Evolutionary conservation across 2,113 vertebrate species (phyloP).

Genomic region (Strigops habroptila): DNA sequence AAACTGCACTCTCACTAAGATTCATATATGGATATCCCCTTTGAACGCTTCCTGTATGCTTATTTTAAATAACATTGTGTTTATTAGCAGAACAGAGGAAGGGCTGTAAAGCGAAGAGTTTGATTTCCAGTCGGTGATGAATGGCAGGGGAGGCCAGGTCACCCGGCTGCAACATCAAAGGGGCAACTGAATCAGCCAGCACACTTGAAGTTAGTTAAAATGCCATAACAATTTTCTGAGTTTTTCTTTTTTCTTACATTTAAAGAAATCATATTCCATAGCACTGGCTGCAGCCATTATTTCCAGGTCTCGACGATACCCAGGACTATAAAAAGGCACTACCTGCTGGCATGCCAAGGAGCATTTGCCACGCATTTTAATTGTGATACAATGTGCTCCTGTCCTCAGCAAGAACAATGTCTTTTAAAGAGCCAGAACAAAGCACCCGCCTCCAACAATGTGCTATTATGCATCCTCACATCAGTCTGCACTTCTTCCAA

Average conservation of each 20-base stretch:
- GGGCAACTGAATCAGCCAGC: constrained; percentile 37
- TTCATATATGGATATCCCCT: constrained; percentile 43
- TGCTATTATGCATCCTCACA: rapidly evolving
- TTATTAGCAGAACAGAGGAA: constrained; percentile 58
- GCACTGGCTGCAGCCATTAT: constrained; percentile 23
- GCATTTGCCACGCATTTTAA: neutral
- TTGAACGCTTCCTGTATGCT: constrained; percentile 30
- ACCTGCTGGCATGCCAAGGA: neutral
- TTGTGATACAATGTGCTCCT: neutral
- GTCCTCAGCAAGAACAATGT: neutral
- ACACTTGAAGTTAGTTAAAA: constrained; percentile 65
- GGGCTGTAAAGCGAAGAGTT: constrained; percentile 36
- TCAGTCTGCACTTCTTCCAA: neutral
- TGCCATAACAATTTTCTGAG: constrained; percentile 35
- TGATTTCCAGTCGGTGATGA: constrained; percentile 58
- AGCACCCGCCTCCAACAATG: neutral
- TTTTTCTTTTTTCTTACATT: constrained; percentile 50
- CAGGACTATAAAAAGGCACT: neutral
- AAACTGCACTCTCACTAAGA: constrained; percentile 36
- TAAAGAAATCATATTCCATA: constrained; percentile 51
- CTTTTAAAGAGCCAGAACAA: neutral
- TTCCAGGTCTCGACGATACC: neutral
- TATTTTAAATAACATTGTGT: constrained; percentile 54
- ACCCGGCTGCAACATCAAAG: constrained; percentile 61
- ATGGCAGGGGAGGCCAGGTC: constrained; percentile 57